phyloP scores from a whole-genome alignment of 2,888 invertebrate genomes.

The Diogma glabrata region DNA sequence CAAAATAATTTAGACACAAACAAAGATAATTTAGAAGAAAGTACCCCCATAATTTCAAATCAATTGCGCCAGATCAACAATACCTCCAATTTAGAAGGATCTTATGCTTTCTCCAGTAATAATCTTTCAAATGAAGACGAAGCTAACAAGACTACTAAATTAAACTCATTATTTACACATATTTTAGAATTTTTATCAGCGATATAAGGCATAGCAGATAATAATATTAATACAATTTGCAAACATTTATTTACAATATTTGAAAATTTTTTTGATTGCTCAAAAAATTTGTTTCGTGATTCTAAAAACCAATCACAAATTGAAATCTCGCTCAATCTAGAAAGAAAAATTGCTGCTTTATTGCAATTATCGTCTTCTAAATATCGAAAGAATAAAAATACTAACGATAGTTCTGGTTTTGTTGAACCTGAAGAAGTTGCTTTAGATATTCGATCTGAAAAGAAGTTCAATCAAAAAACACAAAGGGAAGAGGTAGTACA shows the following conservation, averaged over 20 bases:
- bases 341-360: background rate
- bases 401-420: background rate
- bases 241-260: background rate
- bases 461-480: background rate
- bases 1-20: background rate
- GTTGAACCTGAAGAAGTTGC: background rate
- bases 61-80: background rate
- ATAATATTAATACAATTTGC: background rate
- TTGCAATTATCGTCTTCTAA: background rate
- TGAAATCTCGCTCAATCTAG: background rate
- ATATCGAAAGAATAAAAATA: background rate
- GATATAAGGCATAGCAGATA: background rate
- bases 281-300: background rate
- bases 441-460: background rate
- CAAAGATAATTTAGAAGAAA: background rate
- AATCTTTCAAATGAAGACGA: too few species aligned
- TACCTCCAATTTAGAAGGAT: background rate
- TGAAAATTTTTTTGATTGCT: background rate
- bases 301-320: background rate
- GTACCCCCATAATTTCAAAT: background rate
- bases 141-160: background rate
- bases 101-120: too few species aligned
- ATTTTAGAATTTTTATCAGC: background rate
- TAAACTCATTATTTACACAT: background rate
- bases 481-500: background rate